These are phyloP conservation scores for Siniperca obscura DNA, from an alignment of 2,797 vertebrate genomes.

Conservation along the genomic window DNA sequence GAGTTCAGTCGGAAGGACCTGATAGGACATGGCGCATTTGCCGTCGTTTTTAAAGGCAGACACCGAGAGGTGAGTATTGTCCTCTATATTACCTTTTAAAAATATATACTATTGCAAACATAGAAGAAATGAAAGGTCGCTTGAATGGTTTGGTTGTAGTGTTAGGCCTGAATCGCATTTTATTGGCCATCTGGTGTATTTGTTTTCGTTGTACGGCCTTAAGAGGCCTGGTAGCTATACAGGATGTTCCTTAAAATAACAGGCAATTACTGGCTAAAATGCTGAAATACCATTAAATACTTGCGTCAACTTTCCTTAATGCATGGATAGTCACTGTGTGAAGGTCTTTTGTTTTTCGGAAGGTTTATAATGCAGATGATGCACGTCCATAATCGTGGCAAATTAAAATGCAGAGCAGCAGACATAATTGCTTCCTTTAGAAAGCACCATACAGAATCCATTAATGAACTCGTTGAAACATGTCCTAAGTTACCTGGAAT, in stretches of 20 bases:
- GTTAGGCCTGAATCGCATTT: not conserved
- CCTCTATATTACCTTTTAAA: not conserved
- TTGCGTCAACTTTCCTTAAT: not conserved
- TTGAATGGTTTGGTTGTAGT: rapidly evolving
- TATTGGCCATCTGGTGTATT: slow-evolving; percentile 24
- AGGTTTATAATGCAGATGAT: not conserved
- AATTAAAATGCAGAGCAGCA: slow-evolving; percentile 32
- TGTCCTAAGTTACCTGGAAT: slow-evolving; percentile 8
- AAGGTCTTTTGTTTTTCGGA: not conserved
- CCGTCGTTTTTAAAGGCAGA: slow-evolving; percentile 96
- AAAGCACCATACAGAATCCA: slow-evolving; percentile 22
- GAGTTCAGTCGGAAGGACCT: slow-evolving; percentile 98
- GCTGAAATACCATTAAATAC: not conserved
- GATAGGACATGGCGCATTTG: slow-evolving; percentile 97
- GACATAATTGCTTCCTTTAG: slow-evolving; percentile 32
- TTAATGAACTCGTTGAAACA: slow-evolving; percentile 54
- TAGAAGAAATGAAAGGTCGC: rapidly evolving
- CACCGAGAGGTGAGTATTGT: slow-evolving; percentile 89
- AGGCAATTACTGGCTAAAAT: not conserved
- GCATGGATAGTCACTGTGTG: rapidly evolving
- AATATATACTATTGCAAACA: not conserved
- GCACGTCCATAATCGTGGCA: not conserved
- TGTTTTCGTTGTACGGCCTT: slow-evolving; percentile 79
- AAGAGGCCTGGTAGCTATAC: slow-evolving; percentile 71
- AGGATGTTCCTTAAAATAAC: slow-evolving; percentile 55